phyloP scores from a whole-genome alignment of 1,140 invertebrate species.

The Lordiphosa collinella region DNA sequence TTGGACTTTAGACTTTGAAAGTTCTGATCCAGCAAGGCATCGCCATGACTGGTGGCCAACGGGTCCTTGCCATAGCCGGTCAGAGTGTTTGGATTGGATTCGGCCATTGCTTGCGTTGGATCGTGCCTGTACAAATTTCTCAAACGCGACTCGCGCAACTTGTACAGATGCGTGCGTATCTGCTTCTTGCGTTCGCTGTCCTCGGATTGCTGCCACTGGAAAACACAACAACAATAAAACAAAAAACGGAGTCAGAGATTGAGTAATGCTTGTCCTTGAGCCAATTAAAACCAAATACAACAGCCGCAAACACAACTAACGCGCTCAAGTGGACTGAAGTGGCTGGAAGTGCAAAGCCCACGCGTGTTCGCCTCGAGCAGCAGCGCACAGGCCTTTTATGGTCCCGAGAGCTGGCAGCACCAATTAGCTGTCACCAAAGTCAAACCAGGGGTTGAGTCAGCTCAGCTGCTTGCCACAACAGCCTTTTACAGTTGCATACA shows the following conservation, averaged over 20 bases:
- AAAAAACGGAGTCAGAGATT: background rate
- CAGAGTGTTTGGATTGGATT: constrained; percentile 72
- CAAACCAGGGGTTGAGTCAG: no score
- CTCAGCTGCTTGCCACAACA: no score
- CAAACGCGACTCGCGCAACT: constrained; percentile 87
- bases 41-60: constrained; percentile 82
- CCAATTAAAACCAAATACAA: constrained; percentile 46
- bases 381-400: background rate
- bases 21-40: constrained; percentile 86
- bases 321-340: constrained; percentile 1
- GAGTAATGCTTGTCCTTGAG: constrained; percentile 48
- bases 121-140: constrained; percentile 84
- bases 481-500: no score
- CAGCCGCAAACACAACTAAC: background rate
- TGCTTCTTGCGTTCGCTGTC: constrained; percentile 92
- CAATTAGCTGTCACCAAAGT: no score
- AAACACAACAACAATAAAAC: constrained; percentile 12
- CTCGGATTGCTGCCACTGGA: constrained; percentile 91
- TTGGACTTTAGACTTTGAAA: constrained; percentile 88
- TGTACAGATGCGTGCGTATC: constrained; percentile 90
- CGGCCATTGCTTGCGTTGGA: constrained; percentile 48
- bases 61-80: constrained; percentile 70
- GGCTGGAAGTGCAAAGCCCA: constrained; percentile 14
- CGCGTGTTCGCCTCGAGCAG: constrained; percentile 10
- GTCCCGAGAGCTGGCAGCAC: no score